These are phyloP conservation scores for Esox niger DNA, from an alignment of 2,113 vertebrate species.

Conservation along the genomic window DNA sequence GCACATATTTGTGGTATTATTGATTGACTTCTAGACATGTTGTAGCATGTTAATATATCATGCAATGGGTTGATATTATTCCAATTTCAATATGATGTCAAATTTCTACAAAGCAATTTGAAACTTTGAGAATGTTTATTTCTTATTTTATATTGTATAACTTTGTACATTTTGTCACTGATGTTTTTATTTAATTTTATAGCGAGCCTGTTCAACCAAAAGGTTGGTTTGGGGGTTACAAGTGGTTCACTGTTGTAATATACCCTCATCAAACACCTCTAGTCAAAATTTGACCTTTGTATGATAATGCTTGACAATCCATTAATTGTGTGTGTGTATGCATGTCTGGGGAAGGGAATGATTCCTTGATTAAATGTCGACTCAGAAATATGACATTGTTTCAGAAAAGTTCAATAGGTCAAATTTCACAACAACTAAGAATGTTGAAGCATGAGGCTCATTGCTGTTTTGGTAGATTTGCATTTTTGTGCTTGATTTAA, in stretches of 20 bases:
- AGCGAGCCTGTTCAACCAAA: not conserved
- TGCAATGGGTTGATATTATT: not conserved
- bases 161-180: not conserved
- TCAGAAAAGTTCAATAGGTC: too few relatives aligned
- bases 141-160: not conserved
- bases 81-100: not conserved
- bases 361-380: too few relatives aligned
- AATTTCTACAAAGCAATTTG: too few relatives aligned
- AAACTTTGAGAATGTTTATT: not conserved
- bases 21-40: not conserved
- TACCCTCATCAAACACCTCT: not conserved
- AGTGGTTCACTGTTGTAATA: not conserved
- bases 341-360: not conserved
- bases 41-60: not conserved
- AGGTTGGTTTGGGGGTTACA: not conserved
- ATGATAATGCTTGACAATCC: constrained; percentile 3
- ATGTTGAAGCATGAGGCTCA: too few relatives aligned
- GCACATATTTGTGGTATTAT: not conserved
- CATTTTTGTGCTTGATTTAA: too few relatives aligned
- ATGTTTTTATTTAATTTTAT: not conserved
- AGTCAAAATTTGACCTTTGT: not conserved
- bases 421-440: too few relatives aligned
- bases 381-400: too few relatives aligned
- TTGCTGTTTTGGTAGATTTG: too few relatives aligned
- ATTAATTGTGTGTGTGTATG: not conserved